Base-by-base conservation (phyloP, 2,113 vertebrate species). In the Anseranas semipalmata region DNA sequence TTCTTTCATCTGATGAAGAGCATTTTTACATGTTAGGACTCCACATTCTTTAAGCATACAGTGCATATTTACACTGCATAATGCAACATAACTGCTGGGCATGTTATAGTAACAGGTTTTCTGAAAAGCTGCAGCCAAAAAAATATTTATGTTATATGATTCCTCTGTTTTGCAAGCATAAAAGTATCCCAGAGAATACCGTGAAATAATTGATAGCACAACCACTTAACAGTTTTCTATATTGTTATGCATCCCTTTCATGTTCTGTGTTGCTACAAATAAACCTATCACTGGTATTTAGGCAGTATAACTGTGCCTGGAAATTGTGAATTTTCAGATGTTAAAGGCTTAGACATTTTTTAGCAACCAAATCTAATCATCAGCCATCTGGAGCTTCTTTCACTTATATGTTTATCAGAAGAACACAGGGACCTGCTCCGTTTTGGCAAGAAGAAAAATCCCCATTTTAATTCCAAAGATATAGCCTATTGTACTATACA, bases 351-450 rank as follows among this genome's bases (percentile, higher is more conserved):
- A 91, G 56, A 84, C 5, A 14, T 20, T n/a, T 83, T 89, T 95
- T 89, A 81, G 50, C 71, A 95, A 90, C 48, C 78, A 93, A 93
- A 95, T 95, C 80, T 93, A 95, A 82, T 93, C 52, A 91, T 72
- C 65, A 93, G 50, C 81, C 65, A 83, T 85, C 88, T 97, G 94
- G 58, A 95, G 27, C 67, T 70, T 93, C 85, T 73, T 93, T 93
- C 43, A 90, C 27, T 86, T 74, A 33, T 33, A 66, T 10, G 25
- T 77, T 27, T 84, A 88, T 83, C 66, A 91, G 55, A 83, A 81
- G 76, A 95, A 66, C 14, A 89, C 48, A 56, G 50, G 58, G 20
- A 79, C 7, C 20, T 71, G 33, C 16, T 72, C 2, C 70, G 18
- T 86, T 68, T 72, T 80, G 22, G 56, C 81, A 93, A 85, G 62